Evolutionary conservation across 1,140 invertebrate species (phyloP), one percentile per base, ranked within the genome.

Genomic region (Oreohelix idahoensis): DNA sequence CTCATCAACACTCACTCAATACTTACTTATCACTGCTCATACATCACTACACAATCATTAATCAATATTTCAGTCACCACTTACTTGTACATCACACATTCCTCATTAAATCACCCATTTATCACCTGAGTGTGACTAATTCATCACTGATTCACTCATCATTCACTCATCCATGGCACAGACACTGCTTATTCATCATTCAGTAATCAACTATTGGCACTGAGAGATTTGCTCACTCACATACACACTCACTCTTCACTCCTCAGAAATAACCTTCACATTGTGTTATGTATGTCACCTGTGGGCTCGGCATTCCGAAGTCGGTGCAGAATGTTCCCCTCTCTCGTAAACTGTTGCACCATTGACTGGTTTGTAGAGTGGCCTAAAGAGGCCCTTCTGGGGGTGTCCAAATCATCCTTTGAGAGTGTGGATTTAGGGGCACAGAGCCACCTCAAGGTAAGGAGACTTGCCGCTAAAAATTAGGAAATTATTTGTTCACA

Each of bases 291-390:
- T 84, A 93, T 93, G 93, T 92, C 90, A 85, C 92, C 93, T 0
- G 92, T 93, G 13, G 96, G 96, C 0, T 96, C 96, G 91, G 94
- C 96, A 0, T 98, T 97, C 90, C 94, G 96, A 94, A 95, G 92
- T 0, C 87, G 93, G 4, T 93, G 93, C 87, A 89, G 92, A 69
- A 93, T 93, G 92, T 93, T 93, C 84, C 93, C 93, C 2, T 93
- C 92, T 0, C 88, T 93, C 0, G 92, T 93, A 2, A 93, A 93
- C 88, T 93, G 93, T 84, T 93, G 93, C 85, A 93, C 92, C 8
- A 93, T 93, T 77, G 93, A 93, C 84, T 93, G 93, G 93, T 94
- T 96, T 17, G 96, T 96, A 0, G 92, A 92, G 75, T 93, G 93
- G 93, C 92, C 92, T 38, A 79, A 85, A 35, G 93, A 93, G 73